phyloP scores from a whole-genome alignment of 2,797 vertebrate genomes.

The Sarcophilus harrisii region DNA sequence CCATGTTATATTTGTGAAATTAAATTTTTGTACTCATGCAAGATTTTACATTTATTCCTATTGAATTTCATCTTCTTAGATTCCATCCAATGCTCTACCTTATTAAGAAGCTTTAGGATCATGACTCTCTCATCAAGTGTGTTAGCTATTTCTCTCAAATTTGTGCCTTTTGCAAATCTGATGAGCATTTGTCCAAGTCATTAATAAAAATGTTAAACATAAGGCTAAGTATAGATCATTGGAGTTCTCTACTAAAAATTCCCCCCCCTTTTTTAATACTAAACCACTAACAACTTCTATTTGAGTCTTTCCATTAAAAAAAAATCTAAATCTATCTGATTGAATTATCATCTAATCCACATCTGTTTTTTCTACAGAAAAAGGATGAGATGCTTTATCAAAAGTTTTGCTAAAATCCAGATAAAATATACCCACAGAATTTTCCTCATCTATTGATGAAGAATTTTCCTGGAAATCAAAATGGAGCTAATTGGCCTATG shows the following conservation, averaged over 20 bases:
- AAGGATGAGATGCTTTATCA: neutral
- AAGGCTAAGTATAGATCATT: neutral
- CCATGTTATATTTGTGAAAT: neutral
- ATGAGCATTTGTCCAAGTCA: neutral
- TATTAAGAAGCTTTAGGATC: neutral
- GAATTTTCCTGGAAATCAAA: neutral
- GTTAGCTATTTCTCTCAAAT: neutral
- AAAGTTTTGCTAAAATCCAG: neutral
- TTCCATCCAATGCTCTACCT: neutral
- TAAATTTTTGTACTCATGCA: neutral
- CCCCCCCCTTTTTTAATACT: neutral
- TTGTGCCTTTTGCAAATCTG: neutral
- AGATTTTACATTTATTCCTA: neutral
- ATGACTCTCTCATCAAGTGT: neutral
- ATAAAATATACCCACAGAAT: neutral
- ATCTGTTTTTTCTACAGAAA: neutral
- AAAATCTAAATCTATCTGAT: neutral
- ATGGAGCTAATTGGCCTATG: neutral
- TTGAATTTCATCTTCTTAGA: neutral
- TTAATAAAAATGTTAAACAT: neutral
- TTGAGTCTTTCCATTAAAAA: neutral
- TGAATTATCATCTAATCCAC: neutral
- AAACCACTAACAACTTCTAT: neutral
- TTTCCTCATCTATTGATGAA: neutral
- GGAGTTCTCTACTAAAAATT: neutral